Evolutionary conservation across 2,113 vertebrate species (phyloP), one percentile per base, ranked within the genome.

Genomic region (Eublepharis macularius): DNA sequence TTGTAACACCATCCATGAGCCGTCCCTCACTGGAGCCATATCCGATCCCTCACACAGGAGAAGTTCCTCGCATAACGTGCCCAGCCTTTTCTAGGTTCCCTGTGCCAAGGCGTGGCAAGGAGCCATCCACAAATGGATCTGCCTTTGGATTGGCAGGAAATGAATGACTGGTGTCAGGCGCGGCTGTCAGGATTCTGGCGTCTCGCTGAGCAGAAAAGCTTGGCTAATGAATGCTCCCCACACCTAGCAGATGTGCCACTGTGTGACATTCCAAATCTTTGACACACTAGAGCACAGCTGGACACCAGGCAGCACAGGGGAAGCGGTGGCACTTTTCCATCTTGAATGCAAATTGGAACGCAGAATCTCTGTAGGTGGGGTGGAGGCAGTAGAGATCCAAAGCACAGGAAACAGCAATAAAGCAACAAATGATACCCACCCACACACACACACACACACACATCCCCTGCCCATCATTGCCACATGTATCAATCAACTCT

Each of bases 161-260:
- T 10, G 76, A 95, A 88, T 95, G 95, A 96, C 87, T 96, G 95
- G 96, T 96, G 90, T 86, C 72, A 92, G 93, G 88, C 92, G 92
- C 86, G 83, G 57, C 93, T 95, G 95, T 95, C 93, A 94, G 94
- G 92, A 87, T 93, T 92, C 94, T 97, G 96, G 96, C 95, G 95
- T 93, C 91, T 93, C 63, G 54, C 95, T 90, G 95, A 95, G 95
- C 94, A 88, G 93, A 95, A 94, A 95, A 95, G 94, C 94, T 90
- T 91, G 90, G 95, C 95, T 96, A 95, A 95, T 96, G 96, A 96
- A 95, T 94, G 93, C 95, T 95, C 93, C 95, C 95, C 95, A 95
- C 95, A 96, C 96, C 95, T 95, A 96, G 92, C 96, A 97, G 96
- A 96, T 97, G 96, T 96, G 96, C 93, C 95, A 88, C 95, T 94